These are phyloP conservation scores for Neotoxoptera formosana DNA, from an alignment of 1,140 invertebrate genomes.

Conservation along the genomic window DNA sequence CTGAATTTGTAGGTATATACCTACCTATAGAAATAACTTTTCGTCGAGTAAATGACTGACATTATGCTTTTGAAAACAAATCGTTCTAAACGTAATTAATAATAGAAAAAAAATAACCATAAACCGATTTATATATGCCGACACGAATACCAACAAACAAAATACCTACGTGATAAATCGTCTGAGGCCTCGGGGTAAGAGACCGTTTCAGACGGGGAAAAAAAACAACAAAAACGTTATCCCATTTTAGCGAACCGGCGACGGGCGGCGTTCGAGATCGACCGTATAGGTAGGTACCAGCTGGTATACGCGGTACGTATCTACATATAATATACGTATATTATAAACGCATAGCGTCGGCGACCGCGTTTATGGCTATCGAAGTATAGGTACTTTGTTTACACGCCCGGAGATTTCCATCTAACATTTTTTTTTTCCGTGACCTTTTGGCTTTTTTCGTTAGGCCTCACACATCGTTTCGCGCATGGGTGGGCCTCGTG, in stretches of 20 bases:
- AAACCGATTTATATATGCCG: not conserved
- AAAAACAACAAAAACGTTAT: not conserved
- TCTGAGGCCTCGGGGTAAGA: not conserved
- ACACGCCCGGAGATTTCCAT: not conserved
- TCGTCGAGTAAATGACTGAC: not conserved
- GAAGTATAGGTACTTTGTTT: slow-evolving; percentile 6
- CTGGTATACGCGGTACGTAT: not conserved
- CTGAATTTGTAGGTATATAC: not conserved
- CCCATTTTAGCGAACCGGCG: not conserved
- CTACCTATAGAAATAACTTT: not conserved
- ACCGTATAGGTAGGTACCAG: not conserved
- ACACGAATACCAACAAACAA: slow-evolving; percentile 3
- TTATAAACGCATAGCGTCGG: not conserved
- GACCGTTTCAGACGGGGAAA: not conserved
- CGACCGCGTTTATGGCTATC: not conserved
- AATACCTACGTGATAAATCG: not conserved
- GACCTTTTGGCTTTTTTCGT: not conserved
- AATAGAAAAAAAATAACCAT: not conserved
- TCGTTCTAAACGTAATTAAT: not conserved
- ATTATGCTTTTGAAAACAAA: not conserved
- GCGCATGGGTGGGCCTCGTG: not conserved
- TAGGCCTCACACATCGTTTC: not conserved
- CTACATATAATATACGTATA: not conserved
- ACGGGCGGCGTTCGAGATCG: not conserved
- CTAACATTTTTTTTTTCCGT: not conserved